Conservation (phyloP, 2,888 invertebrate species). For the Scaptomyza parva region DNA sequence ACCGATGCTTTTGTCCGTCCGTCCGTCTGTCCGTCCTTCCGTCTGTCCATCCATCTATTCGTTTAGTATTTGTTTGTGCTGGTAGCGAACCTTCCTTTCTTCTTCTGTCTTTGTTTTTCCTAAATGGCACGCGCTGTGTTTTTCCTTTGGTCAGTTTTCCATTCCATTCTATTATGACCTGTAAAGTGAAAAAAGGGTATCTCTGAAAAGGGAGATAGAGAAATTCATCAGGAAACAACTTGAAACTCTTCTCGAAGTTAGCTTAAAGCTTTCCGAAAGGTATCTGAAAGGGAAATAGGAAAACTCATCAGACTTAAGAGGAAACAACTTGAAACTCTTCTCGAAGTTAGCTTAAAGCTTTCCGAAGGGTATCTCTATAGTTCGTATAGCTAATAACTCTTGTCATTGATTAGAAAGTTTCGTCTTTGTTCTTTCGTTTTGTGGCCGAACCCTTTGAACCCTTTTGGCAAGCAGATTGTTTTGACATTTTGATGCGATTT, state of each 20-base stretch:
- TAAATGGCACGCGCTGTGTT: conserved; percentile 64
- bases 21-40: not conserved
- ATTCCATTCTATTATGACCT: conserved; percentile 22
- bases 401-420: not conserved
- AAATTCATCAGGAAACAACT: not conserved
- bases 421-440: conserved; percentile 3
- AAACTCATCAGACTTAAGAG: too few species aligned
- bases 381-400: not conserved
- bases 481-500: conserved; percentile 65
- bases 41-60: not conserved
- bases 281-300: conserved; percentile 3
- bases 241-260: too few species aligned
- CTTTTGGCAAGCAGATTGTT: conserved; percentile 51
- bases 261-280: conserved; percentile 3
- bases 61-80: conserved; percentile 16
- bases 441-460: conserved; percentile 26
- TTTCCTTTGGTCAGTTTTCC: conserved; percentile 41
- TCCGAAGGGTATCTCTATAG: conserved; percentile 14
- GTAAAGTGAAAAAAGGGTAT: not conserved
- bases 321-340: too few species aligned
- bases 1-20: too few species aligned
- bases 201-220: not conserved
- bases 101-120: conserved; percentile 25
- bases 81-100: too few species aligned
- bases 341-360: too few species aligned